Percentiles rank a stretch among this genome's conserved stretches.
phyloP scores from a whole-genome alignment of 1,140 invertebrate genomes.

The Epicauta chinensis region DNA sequence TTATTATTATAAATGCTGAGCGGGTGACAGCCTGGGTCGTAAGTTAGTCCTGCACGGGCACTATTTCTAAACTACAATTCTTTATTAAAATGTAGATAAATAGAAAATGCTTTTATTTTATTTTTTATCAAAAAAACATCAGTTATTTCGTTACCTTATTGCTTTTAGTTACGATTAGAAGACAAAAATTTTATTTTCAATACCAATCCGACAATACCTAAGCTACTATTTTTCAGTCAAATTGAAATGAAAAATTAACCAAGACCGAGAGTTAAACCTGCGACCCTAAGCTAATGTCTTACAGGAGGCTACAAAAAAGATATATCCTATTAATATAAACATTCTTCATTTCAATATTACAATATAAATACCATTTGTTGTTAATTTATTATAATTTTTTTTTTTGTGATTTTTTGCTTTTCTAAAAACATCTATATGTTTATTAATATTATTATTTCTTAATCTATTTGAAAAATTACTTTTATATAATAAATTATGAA shows the following conservation, averaged over 20 bases:
- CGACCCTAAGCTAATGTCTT: constrained; percentile 41
- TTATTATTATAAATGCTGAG: constrained; percentile 40
- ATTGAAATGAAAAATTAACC: too few relatives aligned
- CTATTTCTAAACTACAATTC: constrained; percentile 23
- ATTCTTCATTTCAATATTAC: constrained; percentile 34
- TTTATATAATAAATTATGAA: constrained; percentile 38
- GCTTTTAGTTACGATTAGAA: constrained; percentile 44
- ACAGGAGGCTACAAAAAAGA: constrained; percentile 43
- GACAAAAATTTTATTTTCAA: constrained; percentile 31
- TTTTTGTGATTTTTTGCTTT: constrained; percentile 26
- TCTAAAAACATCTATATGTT: constrained; percentile 40
- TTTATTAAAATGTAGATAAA: constrained; percentile 37
- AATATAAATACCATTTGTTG: constrained; percentile 40
- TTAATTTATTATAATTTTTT: constrained; percentile 11
- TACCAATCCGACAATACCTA: background rate
- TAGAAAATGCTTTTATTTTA: constrained; percentile 24
- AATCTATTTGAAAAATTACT: constrained; percentile 37
- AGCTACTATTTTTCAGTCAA: too few relatives aligned
- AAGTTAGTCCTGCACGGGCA: constrained; percentile 23
- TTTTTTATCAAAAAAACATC: constrained; percentile 30
- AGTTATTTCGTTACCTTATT: constrained; percentile 42
- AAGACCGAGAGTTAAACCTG: constrained; percentile 30
- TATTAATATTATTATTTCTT: constrained; percentile 24
- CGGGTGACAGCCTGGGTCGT: constrained; percentile 40
- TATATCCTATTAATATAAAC: constrained; percentile 40